A percentile compares a stretch with the other conserved stretches of the same genome.
phyloP scores from a whole-genome alignment of 2,113 vertebrate species.

The Hypocryptadius cinnamomeus region DNA sequence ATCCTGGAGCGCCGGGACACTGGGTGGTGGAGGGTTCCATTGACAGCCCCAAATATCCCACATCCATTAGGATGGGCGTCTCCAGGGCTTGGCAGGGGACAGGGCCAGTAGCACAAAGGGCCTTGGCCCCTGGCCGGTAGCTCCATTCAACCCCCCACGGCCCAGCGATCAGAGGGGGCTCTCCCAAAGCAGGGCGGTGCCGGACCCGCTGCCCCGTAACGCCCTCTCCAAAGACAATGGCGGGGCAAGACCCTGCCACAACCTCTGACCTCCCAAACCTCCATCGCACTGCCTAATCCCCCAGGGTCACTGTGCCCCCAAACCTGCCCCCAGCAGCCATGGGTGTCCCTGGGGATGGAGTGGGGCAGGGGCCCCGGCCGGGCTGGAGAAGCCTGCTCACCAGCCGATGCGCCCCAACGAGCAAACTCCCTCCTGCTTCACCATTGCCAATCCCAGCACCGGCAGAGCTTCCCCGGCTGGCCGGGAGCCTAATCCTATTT shows the following conservation, averaged over 20 bases:
- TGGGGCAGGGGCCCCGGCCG: background rate
- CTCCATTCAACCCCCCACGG: background rate
- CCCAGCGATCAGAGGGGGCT: conserved; percentile 39
- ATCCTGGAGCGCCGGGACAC: background rate
- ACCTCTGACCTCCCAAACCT: conserved; percentile 5
- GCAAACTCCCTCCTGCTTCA: background rate
- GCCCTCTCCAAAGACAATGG: background rate
- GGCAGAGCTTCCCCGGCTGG: background rate
- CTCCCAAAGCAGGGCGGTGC: background rate
- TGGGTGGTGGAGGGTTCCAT: accelerated
- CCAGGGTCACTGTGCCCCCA: background rate
- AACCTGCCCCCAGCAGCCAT: background rate
- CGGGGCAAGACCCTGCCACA: background rate
- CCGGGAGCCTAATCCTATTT: conserved; percentile 39
- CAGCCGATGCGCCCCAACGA: background rate
- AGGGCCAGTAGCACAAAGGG: background rate
- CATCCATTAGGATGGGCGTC: background rate
- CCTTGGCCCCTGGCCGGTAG: accelerated
- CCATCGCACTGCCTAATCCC: background rate
- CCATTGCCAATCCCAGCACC: background rate
- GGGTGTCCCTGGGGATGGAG: background rate
- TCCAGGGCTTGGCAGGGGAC: background rate
- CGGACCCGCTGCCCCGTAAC: background rate
- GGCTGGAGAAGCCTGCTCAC: background rate
- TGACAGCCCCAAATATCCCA: background rate